Conservation (phyloP, 2,113 vertebrate genomes). For the Leptodactylus fuscus region DNA sequence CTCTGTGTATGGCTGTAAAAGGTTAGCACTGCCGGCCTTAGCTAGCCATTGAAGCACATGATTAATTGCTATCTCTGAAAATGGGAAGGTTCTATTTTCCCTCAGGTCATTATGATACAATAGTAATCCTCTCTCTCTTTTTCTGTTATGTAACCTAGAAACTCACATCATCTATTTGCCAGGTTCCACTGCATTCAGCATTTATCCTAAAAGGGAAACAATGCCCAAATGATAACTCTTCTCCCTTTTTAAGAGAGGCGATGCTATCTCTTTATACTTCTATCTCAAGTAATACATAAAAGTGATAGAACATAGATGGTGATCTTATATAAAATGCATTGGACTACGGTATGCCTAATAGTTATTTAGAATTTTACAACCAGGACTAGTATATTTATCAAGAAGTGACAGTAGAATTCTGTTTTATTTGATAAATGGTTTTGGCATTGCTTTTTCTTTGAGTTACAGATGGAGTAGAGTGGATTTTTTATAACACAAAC, state of each 20-base stretch:
- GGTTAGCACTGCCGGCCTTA: slow-evolving; percentile 44
- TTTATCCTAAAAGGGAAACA: slow-evolving; percentile 16
- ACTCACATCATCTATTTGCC: slow-evolving; percentile 31
- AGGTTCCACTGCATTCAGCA: slow-evolving; percentile 11
- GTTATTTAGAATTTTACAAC: too few relatives aligned
- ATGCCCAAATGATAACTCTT: slow-evolving; percentile 3
- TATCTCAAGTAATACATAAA: neutral
- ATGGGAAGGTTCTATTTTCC: slow-evolving; percentile 48
- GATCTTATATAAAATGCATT: too few relatives aligned
- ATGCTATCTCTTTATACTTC: neutral
- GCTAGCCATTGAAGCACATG: slow-evolving; percentile 50
- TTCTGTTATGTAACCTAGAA: slow-evolving; percentile 37
- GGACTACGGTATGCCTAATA: too few relatives aligned
- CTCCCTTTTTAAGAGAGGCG: neutral
- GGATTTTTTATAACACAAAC: neutral
- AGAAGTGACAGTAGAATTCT: neutral
- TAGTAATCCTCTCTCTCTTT: slow-evolving; percentile 21
- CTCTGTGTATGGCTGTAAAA: slow-evolving; percentile 36
- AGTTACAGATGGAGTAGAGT: too few relatives aligned
- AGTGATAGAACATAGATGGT: neutral
- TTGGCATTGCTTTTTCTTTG: too few relatives aligned
- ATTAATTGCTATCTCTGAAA: slow-evolving; percentile 51
- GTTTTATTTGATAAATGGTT: neutral
- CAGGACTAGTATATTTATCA: too few relatives aligned
- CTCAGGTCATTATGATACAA: slow-evolving; percentile 52